Evolutionary conservation across 1,140 invertebrate species (phyloP).

Genomic region (Drusus annulatus): DNA sequence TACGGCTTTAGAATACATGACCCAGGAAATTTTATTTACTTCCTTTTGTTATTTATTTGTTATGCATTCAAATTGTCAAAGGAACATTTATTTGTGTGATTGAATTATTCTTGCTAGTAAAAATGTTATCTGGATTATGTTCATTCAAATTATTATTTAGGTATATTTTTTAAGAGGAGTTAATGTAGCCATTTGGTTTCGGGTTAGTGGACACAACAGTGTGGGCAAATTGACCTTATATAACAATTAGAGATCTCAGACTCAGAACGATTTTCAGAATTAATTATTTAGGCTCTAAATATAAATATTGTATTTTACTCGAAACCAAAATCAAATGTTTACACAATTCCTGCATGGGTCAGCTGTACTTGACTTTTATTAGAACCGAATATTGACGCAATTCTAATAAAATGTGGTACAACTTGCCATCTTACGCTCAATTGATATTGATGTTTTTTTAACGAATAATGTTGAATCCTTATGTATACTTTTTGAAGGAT

Average conservation of each 20-base stretch:
- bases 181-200: constrained; percentile 20
- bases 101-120: not conserved
- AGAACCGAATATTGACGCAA: too few species aligned
- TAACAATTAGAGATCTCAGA: not conserved
- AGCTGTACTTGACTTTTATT: constrained; percentile 11
- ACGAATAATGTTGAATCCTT: not conserved
- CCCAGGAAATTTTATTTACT: not conserved
- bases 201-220: not conserved
- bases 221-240: not conserved
- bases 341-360: constrained; percentile 5
- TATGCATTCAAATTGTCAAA: not conserved
- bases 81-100: not conserved
- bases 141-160: constrained; percentile 31
- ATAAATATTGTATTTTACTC: constrained; percentile 12
- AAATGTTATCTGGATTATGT: constrained; percentile 5
- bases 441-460: constrained; percentile 21
- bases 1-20: too few species aligned
- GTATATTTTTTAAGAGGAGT: constrained; percentile 26
- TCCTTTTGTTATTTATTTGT: constrained; percentile 1
- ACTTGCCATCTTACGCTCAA: constrained; percentile 27
- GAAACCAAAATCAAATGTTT: constrained; percentile 26
- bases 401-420: constrained; percentile 12
- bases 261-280: not conserved
- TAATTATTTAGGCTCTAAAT: constrained; percentile 6
- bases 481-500: constrained; percentile 7